A percentile compares a stretch with the other conserved stretches of the same genome.
These are phyloP conservation scores for Ellobium chinense DNA, from an alignment of 2,888 invertebrate species.

Conservation along the genomic window DNA sequence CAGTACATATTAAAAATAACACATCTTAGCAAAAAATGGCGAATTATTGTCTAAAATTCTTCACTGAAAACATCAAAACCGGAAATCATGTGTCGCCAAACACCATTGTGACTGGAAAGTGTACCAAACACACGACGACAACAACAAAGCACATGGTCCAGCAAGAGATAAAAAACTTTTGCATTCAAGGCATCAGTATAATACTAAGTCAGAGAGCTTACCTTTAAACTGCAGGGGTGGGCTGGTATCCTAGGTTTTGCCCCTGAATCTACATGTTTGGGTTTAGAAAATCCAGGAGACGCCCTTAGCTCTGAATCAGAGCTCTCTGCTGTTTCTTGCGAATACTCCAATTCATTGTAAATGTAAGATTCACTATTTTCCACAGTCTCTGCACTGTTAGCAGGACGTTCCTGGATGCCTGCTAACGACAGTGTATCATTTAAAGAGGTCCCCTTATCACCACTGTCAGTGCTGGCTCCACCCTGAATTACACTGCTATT, in stretches of 20 bases:
- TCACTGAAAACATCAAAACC: too few species aligned
- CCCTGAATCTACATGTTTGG: neutral
- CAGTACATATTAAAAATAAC: too few species aligned
- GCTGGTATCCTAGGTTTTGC: neutral
- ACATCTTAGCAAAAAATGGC: too few species aligned
- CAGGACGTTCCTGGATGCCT: neutral
- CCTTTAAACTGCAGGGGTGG: constrained; percentile 24
- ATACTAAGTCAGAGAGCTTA: too few species aligned
- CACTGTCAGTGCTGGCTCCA: neutral
- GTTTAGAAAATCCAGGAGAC: neutral
- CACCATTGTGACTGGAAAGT: too few species aligned
- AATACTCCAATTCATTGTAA: neutral
- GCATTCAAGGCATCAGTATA: too few species aligned
- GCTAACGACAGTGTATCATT: neutral
- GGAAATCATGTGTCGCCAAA: too few species aligned
- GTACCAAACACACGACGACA: too few species aligned
- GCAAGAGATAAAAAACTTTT: neutral
- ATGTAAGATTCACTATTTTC: neutral
- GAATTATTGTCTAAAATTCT: too few species aligned
- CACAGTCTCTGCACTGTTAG: neutral
- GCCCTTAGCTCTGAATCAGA: neutral
- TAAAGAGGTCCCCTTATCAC: neutral
- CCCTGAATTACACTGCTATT: neutral
- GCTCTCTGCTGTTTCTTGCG: neutral
- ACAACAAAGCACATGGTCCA: neutral